Base-by-base conservation (phyloP, 2,888 invertebrate genomes). In the Copidosoma aretas region DNA sequence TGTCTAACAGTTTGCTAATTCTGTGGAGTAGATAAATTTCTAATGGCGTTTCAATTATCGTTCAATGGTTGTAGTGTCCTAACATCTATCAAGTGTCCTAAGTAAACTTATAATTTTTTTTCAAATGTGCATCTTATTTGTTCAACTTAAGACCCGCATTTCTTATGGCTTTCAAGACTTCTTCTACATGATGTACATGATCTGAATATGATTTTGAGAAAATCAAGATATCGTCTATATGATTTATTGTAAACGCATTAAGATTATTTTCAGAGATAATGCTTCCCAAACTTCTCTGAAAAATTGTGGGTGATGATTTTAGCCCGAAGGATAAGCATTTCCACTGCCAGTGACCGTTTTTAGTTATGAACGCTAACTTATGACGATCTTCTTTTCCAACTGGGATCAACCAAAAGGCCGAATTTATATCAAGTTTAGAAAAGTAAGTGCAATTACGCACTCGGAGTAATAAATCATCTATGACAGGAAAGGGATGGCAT, bases 381-480 rank as follows among this genome's bases (percentile, higher is more conserved):
- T 43, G 3, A 64, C 73, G 73, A 52, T 76, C 74, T 60, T 64
- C 46, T 3, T 72, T 67, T 43, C 68, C 5, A 12, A 75, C 32
- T 1, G 75, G 74, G 5, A 76, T 76, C n/a, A 72, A 71, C 76
- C 75, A 76, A 58, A 76, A 77, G 0, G 74, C 75, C 15, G 76
- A 76, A 49, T 76, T 76, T 46, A 76, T 73, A 53, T 76, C 76
- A 14, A 77, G 17, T 49, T 66, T 71, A 17, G 73, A 43, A 32
- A 74, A 76, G 21, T 59, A 73, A 56, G 64, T 68, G 39, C 72
- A 73, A 14, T 73, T 62, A 62, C 71, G 69, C 5, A 65, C 68
- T 68, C 70, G 66, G 21, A 71, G 22, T 24, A 74, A 53, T 10
- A 77, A n/a, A 59, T 77, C 75, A 1, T 76, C 73, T 39, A 76